These are phyloP conservation scores for Datnioides undecimradiatus DNA, from an alignment of 2,113 vertebrate genomes.

Conservation along the genomic window DNA sequence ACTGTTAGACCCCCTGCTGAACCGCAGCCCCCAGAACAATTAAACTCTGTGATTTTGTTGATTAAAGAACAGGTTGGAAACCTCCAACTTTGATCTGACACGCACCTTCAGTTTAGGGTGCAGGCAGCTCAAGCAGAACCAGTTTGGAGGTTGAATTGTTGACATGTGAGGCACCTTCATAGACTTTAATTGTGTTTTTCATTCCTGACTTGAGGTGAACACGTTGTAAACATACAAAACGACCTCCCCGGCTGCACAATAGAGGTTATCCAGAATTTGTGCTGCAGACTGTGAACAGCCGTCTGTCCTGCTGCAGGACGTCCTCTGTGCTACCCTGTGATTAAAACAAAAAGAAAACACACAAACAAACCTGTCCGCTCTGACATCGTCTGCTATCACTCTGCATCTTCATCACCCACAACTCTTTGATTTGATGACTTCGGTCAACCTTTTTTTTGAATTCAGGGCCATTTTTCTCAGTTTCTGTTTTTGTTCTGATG, in stretches of 20 bases:
- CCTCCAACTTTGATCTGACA: background rate
- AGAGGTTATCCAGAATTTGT: background rate
- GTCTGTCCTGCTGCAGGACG: conserved; percentile 15
- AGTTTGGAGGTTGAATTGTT: background rate
- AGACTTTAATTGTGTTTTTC: background rate
- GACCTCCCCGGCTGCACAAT: background rate
- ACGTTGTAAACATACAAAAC: background rate
- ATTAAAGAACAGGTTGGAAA: background rate
- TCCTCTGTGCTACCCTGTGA: background rate
- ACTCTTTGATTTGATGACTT: too few species aligned
- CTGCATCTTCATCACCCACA: background rate
- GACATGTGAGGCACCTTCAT: background rate
- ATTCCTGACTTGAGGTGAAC: background rate
- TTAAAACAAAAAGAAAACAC: too few species aligned
- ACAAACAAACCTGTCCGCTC: background rate
- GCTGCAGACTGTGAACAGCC: background rate
- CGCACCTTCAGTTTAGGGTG: background rate
- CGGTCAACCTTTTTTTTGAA: background rate
- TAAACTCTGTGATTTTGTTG: background rate
- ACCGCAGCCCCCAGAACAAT: background rate
- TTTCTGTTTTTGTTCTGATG: background rate
- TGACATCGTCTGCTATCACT: background rate
- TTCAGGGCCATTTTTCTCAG: background rate
- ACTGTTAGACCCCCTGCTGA: background rate
- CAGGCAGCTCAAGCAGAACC: background rate